Base-by-base conservation (phyloP, 1,140 invertebrate genomes). In the Radopholus similis region DNA sequence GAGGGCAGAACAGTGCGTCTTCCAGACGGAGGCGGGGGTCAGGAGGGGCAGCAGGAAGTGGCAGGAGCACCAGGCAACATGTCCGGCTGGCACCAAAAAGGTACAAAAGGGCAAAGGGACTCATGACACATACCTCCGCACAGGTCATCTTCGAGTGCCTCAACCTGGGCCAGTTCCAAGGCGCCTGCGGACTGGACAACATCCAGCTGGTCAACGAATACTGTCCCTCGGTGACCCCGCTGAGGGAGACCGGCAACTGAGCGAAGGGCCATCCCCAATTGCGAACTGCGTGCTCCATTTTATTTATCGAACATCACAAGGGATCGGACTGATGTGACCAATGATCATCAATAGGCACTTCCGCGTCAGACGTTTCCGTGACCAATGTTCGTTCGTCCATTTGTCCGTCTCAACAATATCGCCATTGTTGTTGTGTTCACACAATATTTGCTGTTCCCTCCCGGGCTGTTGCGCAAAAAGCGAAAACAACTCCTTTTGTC, bases 141-240 rank as follows among this genome's bases (percentile, higher is more conserved):
- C 44, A 78, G 75, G 59, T 76, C 34, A 76, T 78, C n/a, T 76
- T 77, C 58, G 74, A 76, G 56, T 76, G 74, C 58, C 51, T 70
- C 0, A 76, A 76, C 55, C 5, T 57, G 18, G 74, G 74, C 21
- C 40, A 47, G 15, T 76, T 64, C 47, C 74, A 76, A 76, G 74
- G 74, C 1, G 74, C 76, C 11, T 76, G 74, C 55, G 74, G 74
- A 15, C 5, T 76, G n/a, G 74, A 76, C 66, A 76, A 76, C 34
- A 69, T 76, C 40, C 54, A 68, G 21, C 37, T 75, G 40, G 32
- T 75, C 57, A 73, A 77, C 40, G 40, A 64, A 9, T 55, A 75
- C 37, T 75, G 73, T 51, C 72, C 72, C 34, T 54, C 35, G 11
- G 44, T 70, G 18, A 68, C 56, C 38, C 49, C 66, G 49, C 40